These are phyloP conservation scores for Nesospiza acunhae DNA, from an alignment of 2,113 vertebrate species.

Conservation along the genomic window DNA sequence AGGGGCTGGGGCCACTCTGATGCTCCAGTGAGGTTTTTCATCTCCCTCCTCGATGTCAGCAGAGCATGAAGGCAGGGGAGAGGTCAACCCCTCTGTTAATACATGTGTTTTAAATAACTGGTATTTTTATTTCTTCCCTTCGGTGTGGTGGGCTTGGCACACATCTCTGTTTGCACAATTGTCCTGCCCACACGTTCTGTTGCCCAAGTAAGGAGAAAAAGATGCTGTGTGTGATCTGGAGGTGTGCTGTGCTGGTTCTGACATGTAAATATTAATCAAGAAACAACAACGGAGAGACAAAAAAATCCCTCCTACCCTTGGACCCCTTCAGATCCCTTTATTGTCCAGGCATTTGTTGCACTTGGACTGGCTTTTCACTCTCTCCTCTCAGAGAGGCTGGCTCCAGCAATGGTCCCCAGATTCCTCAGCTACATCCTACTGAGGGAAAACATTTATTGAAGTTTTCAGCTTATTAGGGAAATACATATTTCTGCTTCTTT, in stretches of 20 bases:
- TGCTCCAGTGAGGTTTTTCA: neutral
- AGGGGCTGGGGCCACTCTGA: neutral
- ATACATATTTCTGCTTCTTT: slow-evolving; percentile 66
- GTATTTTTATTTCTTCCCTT: slow-evolving; percentile 51
- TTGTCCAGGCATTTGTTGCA: slow-evolving; percentile 58
- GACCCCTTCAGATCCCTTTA: slow-evolving; percentile 29
- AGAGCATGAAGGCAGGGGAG: neutral
- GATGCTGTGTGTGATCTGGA: neutral
- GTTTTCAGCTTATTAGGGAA: slow-evolving; percentile 63
- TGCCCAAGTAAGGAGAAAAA: slow-evolving; percentile 55
- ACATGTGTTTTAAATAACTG: slow-evolving; percentile 49
- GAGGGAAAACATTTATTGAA: slow-evolving; percentile 72
- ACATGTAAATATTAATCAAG: slow-evolving; percentile 41
- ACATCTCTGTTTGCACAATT: slow-evolving; percentile 16
- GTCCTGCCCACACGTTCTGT: neutral
- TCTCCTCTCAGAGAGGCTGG: slow-evolving; percentile 53
- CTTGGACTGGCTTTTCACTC: slow-evolving; percentile 49
- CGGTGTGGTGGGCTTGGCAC: neutral
- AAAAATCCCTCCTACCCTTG: neutral
- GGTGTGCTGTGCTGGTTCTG: slow-evolving; percentile 21
- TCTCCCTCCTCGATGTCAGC: neutral
- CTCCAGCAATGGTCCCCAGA: slow-evolving; percentile 45
- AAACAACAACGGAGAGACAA: neutral
- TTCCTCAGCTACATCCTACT: slow-evolving; percentile 67
- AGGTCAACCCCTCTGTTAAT: slow-evolving; percentile 32